Base-by-base conservation (phyloP, 1,140 invertebrate genomes). In the Phthorimaea operculella region DNA sequence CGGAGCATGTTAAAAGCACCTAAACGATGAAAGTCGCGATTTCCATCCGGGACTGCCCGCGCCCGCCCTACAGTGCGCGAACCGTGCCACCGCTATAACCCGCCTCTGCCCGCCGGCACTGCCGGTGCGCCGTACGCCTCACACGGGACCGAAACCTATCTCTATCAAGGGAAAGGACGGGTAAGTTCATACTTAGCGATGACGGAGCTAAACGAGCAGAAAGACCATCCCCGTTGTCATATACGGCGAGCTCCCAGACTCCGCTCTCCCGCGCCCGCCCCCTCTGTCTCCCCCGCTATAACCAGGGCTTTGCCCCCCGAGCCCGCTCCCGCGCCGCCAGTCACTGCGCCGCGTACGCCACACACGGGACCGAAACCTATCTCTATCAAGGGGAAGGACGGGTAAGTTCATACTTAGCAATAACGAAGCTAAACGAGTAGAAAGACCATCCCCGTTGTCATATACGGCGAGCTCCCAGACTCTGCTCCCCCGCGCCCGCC, bases 221-320 rank as follows among this genome's bases (percentile, higher is more conserved):
- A 68, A 79, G 51, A 85, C 87, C 52, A 81, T 87, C 59, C 82
- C 87, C 8, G 87, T 88, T 68, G 87, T 89, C 14, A 85, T 88
- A 52, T 89, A 89, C 70, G 87, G 87, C 60, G 61, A 85, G 56
- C 54, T 72, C 61, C 51, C 52, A 45, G 15, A 49, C 53, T 16
- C 10, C 18, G 44, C 42, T 14, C 44, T 44, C 33, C 51, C 28
- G 52, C 51, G 15, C 33, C 58, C 44, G 52, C 44, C 45, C 42
- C 42, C 44, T n/a, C 56, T 53, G 42, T 36, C 18, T 21, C 53
- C 36, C 33, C 47, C 8, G 39, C 36, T 28, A 28, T 28, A 2
- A 28, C 52, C 42, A 52, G 42, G 51, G 34, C 57, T 52, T 34
- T n/a, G 36, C 36, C 36, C 36, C 36, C 36, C 10, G 36, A n/a